Base-by-base conservation (phyloP, 2,888 invertebrate genomes). In the Cylloceria caligata region DNA sequence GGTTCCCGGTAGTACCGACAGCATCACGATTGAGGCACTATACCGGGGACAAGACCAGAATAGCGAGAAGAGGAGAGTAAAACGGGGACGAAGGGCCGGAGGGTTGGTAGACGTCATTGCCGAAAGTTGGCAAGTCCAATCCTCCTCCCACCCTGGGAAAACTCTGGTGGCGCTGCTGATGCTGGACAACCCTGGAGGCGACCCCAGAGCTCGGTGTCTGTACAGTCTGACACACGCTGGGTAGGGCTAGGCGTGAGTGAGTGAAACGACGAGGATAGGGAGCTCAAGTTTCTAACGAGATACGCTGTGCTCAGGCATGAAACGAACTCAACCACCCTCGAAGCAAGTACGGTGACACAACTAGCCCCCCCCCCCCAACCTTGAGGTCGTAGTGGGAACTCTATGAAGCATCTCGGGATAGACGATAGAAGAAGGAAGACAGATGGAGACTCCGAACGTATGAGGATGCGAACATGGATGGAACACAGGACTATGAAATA, bases 211-310 rank as follows among this genome's bases (percentile, higher is more conserved):
- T 69, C 39, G 36, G 30, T 62, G 7, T 57, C 73, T 73, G 47
- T 39, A 36, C 36, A 21, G 52, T 57, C 42, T 65, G 69, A 75
- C 47, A 45, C 34, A 71, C 68, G 13, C 47, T 21, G 19, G 24
- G 9, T 21, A 49, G 27, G 72, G 24, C 73, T 55, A 45, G 45
- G 64, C 39, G 34, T 34, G 36, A n/a, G 36, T 13, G 57, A 49
- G 39, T 55, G 52, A 69, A 62, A 16, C 0, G 27, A 27, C 27
- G 62, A 73, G 73, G 16, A 55, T 68, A 84, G 86, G 67, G 69
- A 85, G 86, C 88, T 90, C 89, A 88, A 91, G 90, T 91, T 91
- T 85, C 86, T 90, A 90, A 90, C 90, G 89, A 91, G 90, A 88
- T 88, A 86, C 85, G 86, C 86, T 79, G 86, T 83, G 79, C 87